Conservation (phyloP, 2,888 invertebrate species). For the Papilio gigon region DNA sequence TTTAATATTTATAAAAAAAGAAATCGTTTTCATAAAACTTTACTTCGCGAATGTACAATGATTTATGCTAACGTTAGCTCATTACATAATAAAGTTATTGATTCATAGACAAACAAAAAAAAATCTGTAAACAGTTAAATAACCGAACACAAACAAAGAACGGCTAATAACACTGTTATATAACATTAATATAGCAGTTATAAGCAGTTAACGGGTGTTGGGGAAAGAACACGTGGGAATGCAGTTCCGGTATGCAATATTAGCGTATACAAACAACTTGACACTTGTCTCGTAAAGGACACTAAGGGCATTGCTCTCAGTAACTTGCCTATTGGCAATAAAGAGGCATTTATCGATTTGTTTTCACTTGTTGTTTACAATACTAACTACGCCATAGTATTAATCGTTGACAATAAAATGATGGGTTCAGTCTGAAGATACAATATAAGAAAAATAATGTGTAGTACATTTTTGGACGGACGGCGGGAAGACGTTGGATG, state of each 20-base stretch:
- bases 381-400: background rate
- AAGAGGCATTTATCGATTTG: constrained; percentile 3
- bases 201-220: constrained; percentile 1
- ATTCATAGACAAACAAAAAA: constrained; percentile 14
- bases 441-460: no score
- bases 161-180: constrained; percentile 27
- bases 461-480: no score
- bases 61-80: constrained; percentile 12
- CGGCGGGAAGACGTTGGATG: no score
- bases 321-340: background rate
- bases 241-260: constrained; percentile 52
- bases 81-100: constrained; percentile 12
- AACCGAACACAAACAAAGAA: constrained; percentile 17
- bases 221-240: constrained; percentile 60
- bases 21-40: background rate
- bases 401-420: background rate
- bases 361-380: background rate
- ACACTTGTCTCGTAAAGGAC: constrained; percentile 12
- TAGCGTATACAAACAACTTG: constrained; percentile 5
- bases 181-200: constrained; percentile 28
- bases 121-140: constrained; percentile 16
- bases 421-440: background rate
- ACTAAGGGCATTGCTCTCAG: background rate
- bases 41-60: background rate
- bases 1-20: background rate